Percentiles rank a stretch among this genome's conserved stretches.
phyloP scores from a whole-genome alignment of 2,888 invertebrate species.

The Aspidapion aeneum region DNA sequence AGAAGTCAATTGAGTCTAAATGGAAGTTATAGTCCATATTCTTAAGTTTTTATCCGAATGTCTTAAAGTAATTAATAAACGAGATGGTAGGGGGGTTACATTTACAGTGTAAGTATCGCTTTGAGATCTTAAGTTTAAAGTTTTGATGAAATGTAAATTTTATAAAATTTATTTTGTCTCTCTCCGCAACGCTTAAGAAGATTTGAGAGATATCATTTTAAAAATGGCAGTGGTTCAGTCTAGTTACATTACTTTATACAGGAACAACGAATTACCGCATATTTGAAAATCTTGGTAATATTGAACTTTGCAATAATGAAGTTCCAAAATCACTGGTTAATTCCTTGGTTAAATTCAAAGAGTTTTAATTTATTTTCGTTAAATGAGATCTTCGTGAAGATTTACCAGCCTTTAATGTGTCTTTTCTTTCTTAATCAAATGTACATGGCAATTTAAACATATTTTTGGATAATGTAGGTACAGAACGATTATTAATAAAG shows the following conservation, averaged over 20 bases:
- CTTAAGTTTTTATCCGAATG: no score
- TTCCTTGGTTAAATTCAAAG: slow-evolving; percentile 4
- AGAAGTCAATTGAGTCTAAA: no score
- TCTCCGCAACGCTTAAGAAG: slow-evolving; percentile 72
- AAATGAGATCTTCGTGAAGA: slow-evolving; percentile 14
- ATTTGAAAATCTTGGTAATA: neutral
- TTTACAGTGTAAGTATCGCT: slow-evolving; percentile 60
- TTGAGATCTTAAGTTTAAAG: slow-evolving; percentile 65
- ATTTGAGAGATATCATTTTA: slow-evolving; percentile 61
- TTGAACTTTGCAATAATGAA: neutral
- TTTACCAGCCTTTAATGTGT: slow-evolving; percentile 9
- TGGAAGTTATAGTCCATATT: no score
- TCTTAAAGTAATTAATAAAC: no score
- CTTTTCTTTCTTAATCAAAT: neutral
- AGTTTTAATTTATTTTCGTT: slow-evolving; percentile 6
- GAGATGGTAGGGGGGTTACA: no score
- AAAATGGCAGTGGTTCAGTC: slow-evolving; percentile 58
- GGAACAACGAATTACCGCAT: slow-evolving; percentile 10
- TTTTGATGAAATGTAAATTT: slow-evolving; percentile 85
- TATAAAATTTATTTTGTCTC: slow-evolving; percentile 80
- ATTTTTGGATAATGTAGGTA: no score
- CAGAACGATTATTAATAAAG: no score
- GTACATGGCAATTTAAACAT: no score
- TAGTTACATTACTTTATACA: slow-evolving; percentile 64
- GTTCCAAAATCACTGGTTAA: neutral